Base-by-base conservation (phyloP, 2,113 vertebrate species). In the Thryonomys swinderianus region DNA sequence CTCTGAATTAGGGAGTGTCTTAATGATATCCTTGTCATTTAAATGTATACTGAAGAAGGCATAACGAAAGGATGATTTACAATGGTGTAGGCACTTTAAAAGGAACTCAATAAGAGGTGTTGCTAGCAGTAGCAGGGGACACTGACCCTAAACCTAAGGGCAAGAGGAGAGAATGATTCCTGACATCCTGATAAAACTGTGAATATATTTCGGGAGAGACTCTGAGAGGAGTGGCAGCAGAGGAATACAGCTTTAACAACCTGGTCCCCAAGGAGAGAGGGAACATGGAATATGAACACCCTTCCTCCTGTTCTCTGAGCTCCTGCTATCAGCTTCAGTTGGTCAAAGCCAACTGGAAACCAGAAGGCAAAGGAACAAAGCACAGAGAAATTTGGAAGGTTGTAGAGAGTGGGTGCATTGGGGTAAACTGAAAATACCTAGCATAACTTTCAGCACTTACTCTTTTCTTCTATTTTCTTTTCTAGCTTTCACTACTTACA, bases 31-130 rank as follows among this genome's bases (percentile, higher is more conserved):
- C 6, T 90, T 95, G 45, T 64, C 16, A 78, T n/a, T 91, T 11
- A 92, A 84, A 61, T 59, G 69, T 45, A 7, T 80, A 94, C 30
- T 83, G 71, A 93, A 42, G 55, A 79, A 17, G 30, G 34, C 30
- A 66, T 59, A 78, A 61, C 42, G 40, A 89, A 91, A 93, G 9
- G 32, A 82, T 42, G 67, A 57, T 82, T 87, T 95, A 91, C 62
- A 91, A 55, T 34, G 48, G 6, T 55, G 7, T 74, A 32, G 57
- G 23, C 55, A 57, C 40, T 5, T n/a, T 76, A 13, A 96, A 91
- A 78, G 7, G 53, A 85, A 82, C 34, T 88, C 61, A 78, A 0
- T 66, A 45, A 85, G 34, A 71, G 7, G 14, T 37, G 20, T 2
- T 67, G 32, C 23, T 78, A 62, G 45, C 27, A 71, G 71, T 27